Percentiles rank a stretch among this genome's conserved stretches.
Conservation (phyloP, 2,113 vertebrate genomes). For the Muntiacus reevesi region DNA sequence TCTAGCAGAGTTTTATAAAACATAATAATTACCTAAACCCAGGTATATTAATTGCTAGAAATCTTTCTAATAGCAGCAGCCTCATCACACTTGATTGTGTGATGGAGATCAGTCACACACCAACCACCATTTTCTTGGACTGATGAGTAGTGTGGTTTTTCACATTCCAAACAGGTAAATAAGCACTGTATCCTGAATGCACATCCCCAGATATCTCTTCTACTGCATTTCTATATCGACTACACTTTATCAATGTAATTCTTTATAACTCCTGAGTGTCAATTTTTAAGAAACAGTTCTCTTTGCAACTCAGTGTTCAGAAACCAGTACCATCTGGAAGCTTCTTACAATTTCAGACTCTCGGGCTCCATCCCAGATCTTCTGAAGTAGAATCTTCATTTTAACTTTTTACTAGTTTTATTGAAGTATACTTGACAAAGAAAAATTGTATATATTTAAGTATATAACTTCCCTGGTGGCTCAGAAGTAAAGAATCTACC, state of each 20-base stretch:
- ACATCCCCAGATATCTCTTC: background rate
- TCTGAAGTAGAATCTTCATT: background rate
- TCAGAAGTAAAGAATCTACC: background rate
- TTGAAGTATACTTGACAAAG: background rate
- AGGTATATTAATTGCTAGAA: background rate
- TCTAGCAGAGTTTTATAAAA: background rate
- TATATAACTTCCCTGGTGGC: background rate
- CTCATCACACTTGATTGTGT: background rate
- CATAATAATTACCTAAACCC: background rate
- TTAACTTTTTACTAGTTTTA: background rate
- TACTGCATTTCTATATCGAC: background rate
- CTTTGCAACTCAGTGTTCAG: background rate
- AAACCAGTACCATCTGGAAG: background rate
- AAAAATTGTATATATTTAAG: background rate
- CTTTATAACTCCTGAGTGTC: background rate
- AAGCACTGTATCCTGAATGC: background rate
- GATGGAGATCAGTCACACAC: background rate
- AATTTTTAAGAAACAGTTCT: background rate
- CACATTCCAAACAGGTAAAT: background rate
- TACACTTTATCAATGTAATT: background rate
- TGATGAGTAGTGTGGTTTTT: background rate
- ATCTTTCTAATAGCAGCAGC: background rate
- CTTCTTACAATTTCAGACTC: background rate
- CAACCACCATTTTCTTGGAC: background rate
- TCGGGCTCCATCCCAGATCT: background rate